phyloP scores from a whole-genome alignment of 2,888 invertebrate genomes.

The Caenorhabditis doughertyi region DNA sequence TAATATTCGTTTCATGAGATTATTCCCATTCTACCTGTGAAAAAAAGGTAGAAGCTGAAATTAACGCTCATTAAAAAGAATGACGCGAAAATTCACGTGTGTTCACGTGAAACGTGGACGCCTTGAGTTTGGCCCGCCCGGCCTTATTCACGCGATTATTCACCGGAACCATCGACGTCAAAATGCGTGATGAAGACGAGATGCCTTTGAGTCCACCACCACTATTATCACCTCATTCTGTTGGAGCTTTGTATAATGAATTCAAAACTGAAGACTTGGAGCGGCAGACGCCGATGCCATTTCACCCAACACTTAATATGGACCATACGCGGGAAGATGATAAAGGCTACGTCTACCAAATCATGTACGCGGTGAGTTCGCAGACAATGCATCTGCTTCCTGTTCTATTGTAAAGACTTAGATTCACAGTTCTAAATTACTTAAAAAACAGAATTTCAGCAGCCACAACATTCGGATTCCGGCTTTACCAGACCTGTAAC shows the following conservation, averaged over 20 bases:
- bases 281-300: neutral
- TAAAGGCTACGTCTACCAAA: conserved; percentile 29
- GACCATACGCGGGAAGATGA: conserved; percentile 20
- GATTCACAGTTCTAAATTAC: too few relatives aligned
- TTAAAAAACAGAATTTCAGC: conserved; percentile 15
- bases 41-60: neutral
- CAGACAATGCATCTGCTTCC: neutral
- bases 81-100: conserved; percentile 19
- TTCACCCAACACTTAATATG: neutral
- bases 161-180: conserved; percentile 14
- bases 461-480: conserved; percentile 17
- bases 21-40: neutral
- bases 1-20: neutral
- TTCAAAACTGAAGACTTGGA: conserved; percentile 7
- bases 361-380: conserved; percentile 49
- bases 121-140: neutral
- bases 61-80: conserved; percentile 8
- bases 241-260: neutral
- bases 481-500: conserved; percentile 32
- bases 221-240: conserved; percentile 8
- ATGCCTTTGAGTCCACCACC: conserved; percentile 36
- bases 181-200: conserved; percentile 36
- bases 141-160: conserved; percentile 39
- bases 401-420: too few relatives aligned
- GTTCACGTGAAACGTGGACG: conserved; percentile 53